Evolutionary conservation across 2,888 invertebrate genomes (phyloP).

Genomic region (Idaea biselata): DNA sequence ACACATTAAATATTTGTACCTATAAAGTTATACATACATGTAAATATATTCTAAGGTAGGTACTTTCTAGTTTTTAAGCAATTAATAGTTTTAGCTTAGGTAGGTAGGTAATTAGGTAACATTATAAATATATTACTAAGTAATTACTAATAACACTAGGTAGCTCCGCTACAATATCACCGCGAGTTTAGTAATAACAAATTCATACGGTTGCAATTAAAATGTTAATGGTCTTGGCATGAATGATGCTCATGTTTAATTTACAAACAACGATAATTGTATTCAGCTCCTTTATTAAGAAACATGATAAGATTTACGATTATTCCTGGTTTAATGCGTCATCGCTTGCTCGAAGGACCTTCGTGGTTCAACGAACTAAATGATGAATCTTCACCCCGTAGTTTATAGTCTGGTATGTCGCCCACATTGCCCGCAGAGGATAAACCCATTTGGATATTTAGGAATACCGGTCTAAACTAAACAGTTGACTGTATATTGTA

Average conservation of each 20-base stretch:
- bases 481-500: background rate
- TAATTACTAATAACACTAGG: too few species aligned
- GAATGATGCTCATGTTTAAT: background rate
- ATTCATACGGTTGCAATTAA: background rate
- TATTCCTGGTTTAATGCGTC: background rate
- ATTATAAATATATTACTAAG: too few species aligned
- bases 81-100: too few species aligned
- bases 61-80: too few species aligned
- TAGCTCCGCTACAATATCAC: too few species aligned
- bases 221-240: background rate
- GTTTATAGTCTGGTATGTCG: background rate
- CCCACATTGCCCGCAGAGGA: background rate
- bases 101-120: too few species aligned
- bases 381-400: background rate
- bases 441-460: background rate
- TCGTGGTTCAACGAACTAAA: background rate
- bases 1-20: too few species aligned
- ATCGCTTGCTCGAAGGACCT: background rate
- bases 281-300: background rate
- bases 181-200: background rate
- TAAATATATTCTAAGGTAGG: too few species aligned
- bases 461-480: background rate
- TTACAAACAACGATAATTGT: background rate
- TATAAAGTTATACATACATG: too few species aligned
- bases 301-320: background rate